Base-by-base conservation (phyloP, 1,140 invertebrate genomes). In the Trachymyrmex cornetzi region DNA sequence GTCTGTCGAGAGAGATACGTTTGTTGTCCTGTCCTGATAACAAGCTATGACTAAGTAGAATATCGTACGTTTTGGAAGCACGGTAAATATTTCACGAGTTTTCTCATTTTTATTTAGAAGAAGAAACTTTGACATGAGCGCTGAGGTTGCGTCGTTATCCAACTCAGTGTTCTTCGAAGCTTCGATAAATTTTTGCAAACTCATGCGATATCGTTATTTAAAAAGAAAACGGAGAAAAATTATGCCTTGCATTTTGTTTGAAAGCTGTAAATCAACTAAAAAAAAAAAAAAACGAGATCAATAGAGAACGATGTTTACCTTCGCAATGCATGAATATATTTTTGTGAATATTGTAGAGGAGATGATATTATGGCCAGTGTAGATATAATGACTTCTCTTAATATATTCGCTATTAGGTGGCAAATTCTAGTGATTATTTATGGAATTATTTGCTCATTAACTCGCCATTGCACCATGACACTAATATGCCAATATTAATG, bases 31-130 rank as follows among this genome's bases (percentile, higher is more conserved):
- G 16, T 44, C 2, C 16, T 44, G 38, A 34, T 71, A 69, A 64
- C 38, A 48, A 77, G 55, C 12, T 48, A 14, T 48, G 11, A 38
- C 59, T 86, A 61, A 80, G 61, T 53, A n/a, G 44, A 67, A 86
- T 67, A 44, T 53, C n/a, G 16, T 1, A 16, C 7, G 34, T 38
- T 50, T 66, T 61, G 24, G 16, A 19, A 50, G 69, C 27, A 50
- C 16, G 79, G 57, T 16, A 59, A 27, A 55, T 44, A 82, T 90
- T 90, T 91, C 88, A 77, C 61, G 80, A 88, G 74, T 63, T 80
- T 34, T 48, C 50, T 79, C 50, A 19, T 77, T 24, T 53, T 89
- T 66, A 38, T 87, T 84, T 48, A 85, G 24, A 55, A 82, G n/a
- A 27, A 22, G 12, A 22, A 90, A 81, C 48, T 85, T 82, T 71